phyloP scores from a whole-genome alignment of 2,113 vertebrate species.

The Leiothrix lutea region DNA sequence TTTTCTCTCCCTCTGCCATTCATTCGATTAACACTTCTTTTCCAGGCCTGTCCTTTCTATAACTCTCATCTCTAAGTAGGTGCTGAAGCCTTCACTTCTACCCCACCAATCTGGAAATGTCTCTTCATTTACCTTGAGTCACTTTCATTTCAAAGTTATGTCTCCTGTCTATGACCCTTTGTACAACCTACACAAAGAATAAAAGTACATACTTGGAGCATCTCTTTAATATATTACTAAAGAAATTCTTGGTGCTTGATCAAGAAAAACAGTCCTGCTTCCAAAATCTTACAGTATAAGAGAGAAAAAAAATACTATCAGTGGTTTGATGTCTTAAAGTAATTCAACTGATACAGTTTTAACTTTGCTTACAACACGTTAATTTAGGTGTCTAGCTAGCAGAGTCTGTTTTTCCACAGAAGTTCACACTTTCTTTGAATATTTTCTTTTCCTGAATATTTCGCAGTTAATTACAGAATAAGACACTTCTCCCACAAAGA shows the following conservation, averaged over 20 bases:
- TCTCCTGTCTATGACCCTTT: background rate
- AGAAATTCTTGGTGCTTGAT: background rate
- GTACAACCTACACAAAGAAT: background rate
- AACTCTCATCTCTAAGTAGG: background rate
- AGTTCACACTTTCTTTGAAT: background rate
- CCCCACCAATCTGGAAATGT: background rate
- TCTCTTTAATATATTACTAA: background rate
- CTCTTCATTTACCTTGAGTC: background rate
- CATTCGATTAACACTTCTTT: background rate
- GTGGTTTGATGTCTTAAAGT: background rate
- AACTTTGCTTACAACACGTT: background rate
- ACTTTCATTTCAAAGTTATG: background rate
- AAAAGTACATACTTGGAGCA: background rate
- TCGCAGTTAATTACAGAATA: constrained; percentile 13
- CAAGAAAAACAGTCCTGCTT: background rate
- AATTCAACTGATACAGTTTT: background rate
- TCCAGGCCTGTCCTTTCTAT: background rate
- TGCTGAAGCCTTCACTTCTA: background rate
- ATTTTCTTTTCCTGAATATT: background rate
- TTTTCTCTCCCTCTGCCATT: background rate
- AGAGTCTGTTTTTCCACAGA: background rate
- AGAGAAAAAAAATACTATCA: background rate
- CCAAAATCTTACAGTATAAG: background rate
- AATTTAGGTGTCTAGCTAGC: background rate
- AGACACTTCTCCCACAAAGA: background rate